A percentile compares a stretch with the other conserved stretches of the same genome.
These are phyloP conservation scores for Petromus typicus DNA, from an alignment of 2,113 vertebrate species.

Conservation along the genomic window DNA sequence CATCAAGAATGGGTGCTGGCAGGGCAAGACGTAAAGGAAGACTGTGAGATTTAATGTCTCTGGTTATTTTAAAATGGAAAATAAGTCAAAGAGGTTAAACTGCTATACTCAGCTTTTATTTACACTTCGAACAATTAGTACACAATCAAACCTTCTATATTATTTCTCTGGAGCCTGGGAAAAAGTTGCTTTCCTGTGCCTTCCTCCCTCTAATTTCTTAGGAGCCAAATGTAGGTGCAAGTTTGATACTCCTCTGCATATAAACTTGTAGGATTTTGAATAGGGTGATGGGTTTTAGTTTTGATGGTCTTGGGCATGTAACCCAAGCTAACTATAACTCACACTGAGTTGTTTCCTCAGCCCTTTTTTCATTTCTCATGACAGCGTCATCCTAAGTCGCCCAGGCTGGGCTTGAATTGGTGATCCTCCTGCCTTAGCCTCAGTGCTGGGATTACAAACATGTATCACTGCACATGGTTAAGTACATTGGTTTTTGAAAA, in stretches of 20 bases:
- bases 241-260: constrained; percentile 40
- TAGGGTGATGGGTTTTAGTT: neutral
- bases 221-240: neutral
- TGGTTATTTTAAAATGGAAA: constrained; percentile 71
- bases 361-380: neutral
- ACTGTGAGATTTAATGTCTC: constrained; percentile 57
- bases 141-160: constrained; percentile 75
- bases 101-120: constrained; percentile 78
- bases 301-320: neutral
- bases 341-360: neutral
- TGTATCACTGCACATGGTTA: neutral
- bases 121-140: constrained; percentile 77
- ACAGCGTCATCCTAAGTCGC: neutral
- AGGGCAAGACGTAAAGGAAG: constrained; percentile 3
- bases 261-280: constrained; percentile 75
- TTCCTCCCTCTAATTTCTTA: constrained; percentile 63
- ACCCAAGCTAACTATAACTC: neutral
- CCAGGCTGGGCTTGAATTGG: neutral
- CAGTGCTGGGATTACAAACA: neutral
- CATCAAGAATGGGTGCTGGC: neutral
- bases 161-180: constrained; percentile 60
- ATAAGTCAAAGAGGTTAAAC: constrained; percentile 66
- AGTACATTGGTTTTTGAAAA: constrained; percentile 33
- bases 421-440: neutral
- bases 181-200: constrained; percentile 64